Evolutionary conservation across 2,113 vertebrate species (phyloP).

Genomic region (Cottus gobio): DNA sequence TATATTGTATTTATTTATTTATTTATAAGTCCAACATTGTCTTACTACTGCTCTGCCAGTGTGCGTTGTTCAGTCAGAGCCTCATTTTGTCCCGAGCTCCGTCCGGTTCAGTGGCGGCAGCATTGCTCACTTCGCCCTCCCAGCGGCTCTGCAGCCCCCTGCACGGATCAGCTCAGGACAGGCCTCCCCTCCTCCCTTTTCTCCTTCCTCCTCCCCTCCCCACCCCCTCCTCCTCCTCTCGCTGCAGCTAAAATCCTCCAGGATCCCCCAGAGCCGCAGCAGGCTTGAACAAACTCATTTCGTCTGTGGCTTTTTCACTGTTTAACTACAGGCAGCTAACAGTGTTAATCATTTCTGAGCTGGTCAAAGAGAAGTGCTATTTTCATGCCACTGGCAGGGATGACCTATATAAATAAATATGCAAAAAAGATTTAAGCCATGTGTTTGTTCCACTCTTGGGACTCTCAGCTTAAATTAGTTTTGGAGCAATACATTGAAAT

Average conservation of each 20-base stretch:
- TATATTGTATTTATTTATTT: slow-evolving; percentile 40
- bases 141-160: slow-evolving; percentile 58
- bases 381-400: slow-evolving; percentile 47
- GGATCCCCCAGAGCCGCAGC: slow-evolving; percentile 36
- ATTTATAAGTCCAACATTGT: neutral
- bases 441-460: slow-evolving; percentile 38
- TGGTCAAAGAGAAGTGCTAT: slow-evolving; percentile 28
- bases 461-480: slow-evolving; percentile 29
- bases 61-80: neutral
- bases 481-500: slow-evolving; percentile 11
- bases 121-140: slow-evolving; percentile 59
- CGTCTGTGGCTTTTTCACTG: slow-evolving; percentile 13
- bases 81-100: slow-evolving; percentile 11
- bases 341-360: slow-evolving; percentile 61
- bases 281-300: slow-evolving; percentile 33
- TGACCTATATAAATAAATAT: slow-evolving; percentile 51
- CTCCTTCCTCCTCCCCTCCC: neutral
- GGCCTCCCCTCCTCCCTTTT: neutral
- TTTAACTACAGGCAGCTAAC: slow-evolving; percentile 65
- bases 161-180: slow-evolving; percentile 69
- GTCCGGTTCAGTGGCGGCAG: slow-evolving; percentile 34
- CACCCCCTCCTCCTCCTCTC: slow-evolving; percentile 23
- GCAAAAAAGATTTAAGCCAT: slow-evolving; percentile 60
- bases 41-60: slow-evolving; percentile 5
- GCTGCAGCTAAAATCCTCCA: slow-evolving; percentile 54